These are phyloP conservation scores for Campaea margaritaria DNA, from an alignment of 2,888 invertebrate species.

Conservation along the genomic window DNA sequence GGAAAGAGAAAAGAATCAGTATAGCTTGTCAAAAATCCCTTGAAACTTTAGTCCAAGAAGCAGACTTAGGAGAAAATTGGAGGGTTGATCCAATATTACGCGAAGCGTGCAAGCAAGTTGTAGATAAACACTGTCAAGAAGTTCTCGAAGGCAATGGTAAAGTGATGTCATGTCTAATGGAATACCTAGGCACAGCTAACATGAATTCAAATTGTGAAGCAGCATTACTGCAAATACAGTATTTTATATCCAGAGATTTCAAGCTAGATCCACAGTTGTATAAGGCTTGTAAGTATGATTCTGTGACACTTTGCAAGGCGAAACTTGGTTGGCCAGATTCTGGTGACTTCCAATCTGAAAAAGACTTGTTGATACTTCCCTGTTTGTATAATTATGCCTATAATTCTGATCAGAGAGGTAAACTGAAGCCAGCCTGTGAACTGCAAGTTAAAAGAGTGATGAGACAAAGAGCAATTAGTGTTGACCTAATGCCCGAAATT, in stretches of 20 bases:
- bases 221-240: conserved; percentile 97
- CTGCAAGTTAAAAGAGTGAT: conserved; percentile 96
- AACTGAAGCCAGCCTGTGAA: conserved; percentile 86
- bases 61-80: conserved; percentile 98
- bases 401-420: conserved; percentile 77
- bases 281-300: conserved; percentile 94
- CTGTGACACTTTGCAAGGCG: conserved; percentile 92
- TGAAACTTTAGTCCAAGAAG: conserved; percentile 92
- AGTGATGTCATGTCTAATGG: conserved; percentile 97
- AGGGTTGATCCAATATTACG: conserved; percentile 96
- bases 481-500: conserved; percentile 97
- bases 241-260: conserved; percentile 98
- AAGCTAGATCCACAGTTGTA: conserved; percentile 96
- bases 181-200: conserved; percentile 91
- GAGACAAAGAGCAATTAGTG: conserved; percentile 96
- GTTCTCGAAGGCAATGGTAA: conserved; percentile 90
- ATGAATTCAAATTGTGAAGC: conserved; percentile 97
- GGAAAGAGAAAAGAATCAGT: conserved; percentile 88
- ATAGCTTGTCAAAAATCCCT: conserved; percentile 91
- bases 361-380: conserved; percentile 93
- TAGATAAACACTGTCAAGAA: conserved; percentile 90
- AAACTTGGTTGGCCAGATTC: conserved; percentile 90
- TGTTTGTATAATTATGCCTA: conserved; percentile 93
- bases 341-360: conserved; percentile 89
- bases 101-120: conserved; percentile 94